These are phyloP conservation scores for Hormaphis cornu DNA, from an alignment of 1,140 invertebrate genomes.

Conservation along the genomic window DNA sequence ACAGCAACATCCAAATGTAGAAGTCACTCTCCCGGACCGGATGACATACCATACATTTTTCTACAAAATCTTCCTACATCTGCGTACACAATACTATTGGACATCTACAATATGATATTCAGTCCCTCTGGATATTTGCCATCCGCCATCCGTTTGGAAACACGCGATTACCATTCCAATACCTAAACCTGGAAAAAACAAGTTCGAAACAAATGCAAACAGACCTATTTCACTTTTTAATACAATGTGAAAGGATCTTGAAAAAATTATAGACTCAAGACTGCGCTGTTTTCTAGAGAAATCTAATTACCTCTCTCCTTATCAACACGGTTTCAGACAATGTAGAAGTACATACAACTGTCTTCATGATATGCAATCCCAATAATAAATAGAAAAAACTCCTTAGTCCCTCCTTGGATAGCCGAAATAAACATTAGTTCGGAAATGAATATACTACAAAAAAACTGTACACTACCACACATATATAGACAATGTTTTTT, in stretches of 20 bases:
- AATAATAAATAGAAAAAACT: too few relatives aligned
- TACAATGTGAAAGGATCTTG: too few relatives aligned
- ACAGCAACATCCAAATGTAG: neutral
- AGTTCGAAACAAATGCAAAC: neutral
- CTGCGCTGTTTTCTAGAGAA: neutral
- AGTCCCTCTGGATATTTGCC: neutral
- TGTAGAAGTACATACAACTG: neutral
- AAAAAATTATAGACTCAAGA: neutral
- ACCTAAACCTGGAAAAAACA: neutral
- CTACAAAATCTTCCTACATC: neutral
- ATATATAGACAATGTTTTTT: too few relatives aligned
- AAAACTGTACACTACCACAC: too few relatives aligned
- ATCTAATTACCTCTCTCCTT: neutral
- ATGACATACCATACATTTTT: neutral
- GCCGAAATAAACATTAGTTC: too few relatives aligned
- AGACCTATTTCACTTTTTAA: neutral
- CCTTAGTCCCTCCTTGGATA: too few relatives aligned
- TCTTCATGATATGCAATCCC: neutral
- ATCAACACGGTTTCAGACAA: neutral
- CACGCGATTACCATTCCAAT: neutral
- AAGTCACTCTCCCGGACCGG: neutral
- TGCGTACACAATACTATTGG: too few relatives aligned
- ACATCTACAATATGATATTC: neutral
- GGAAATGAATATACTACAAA: too few relatives aligned
- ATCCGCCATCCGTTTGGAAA: neutral